These are phyloP conservation scores for Chirona hameri DNA, from an alignment of 2,888 invertebrate genomes.

Conservation along the genomic window DNA sequence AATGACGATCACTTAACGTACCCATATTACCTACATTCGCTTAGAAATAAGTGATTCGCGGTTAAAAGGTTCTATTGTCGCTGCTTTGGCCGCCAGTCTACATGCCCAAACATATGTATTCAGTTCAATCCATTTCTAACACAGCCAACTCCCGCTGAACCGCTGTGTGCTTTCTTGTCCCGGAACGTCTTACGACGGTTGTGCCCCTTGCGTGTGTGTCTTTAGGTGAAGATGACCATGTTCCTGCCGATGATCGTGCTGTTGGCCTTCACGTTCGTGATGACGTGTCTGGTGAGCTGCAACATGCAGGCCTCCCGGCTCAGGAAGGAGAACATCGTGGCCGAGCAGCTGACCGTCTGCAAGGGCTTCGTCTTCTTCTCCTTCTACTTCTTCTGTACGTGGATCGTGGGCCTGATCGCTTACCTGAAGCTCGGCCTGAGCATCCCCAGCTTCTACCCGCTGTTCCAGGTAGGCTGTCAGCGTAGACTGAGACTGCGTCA, in stretches of 20 bases:
- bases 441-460: constrained; percentile 39
- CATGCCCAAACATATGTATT: too few relatives aligned
- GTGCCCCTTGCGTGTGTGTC: background rate
- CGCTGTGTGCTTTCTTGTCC: too few relatives aligned
- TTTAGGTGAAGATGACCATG: constrained; percentile 35
- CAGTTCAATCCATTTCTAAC: too few relatives aligned
- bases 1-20: too few relatives aligned
- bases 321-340: constrained; percentile 39
- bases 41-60: too few relatives aligned
- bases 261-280: constrained; percentile 35
- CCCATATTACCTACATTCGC: too few relatives aligned
- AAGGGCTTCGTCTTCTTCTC: constrained; percentile 36
- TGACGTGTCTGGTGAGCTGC: constrained; percentile 36
- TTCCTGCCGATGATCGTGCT: constrained; percentile 35
- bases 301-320: constrained; percentile 34
- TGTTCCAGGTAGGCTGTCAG: constrained; percentile 37
- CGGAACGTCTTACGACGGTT: too few relatives aligned
- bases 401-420: constrained; percentile 38
- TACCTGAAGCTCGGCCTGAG: constrained; percentile 34
- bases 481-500: too few relatives aligned
- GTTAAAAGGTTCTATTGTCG: too few relatives aligned
- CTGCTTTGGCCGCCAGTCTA: too few relatives aligned
- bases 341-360: constrained; percentile 40
- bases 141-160: too few relatives aligned
- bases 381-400: constrained; percentile 38